phyloP scores from a whole-genome alignment of 2,113 vertebrate species.

The Ammodytes marinus region DNA sequence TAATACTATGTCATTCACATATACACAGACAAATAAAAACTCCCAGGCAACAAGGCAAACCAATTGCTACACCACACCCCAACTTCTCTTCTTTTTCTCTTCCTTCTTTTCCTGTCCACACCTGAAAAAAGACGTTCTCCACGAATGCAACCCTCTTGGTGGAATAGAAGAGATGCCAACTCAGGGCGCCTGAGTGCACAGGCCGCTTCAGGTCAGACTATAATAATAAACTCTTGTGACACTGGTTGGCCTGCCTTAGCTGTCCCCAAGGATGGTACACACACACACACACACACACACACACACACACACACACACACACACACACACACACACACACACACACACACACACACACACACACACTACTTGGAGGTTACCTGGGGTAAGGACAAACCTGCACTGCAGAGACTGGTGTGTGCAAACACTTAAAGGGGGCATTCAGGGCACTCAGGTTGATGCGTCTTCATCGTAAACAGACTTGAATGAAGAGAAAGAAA shows the following conservation, averaged over 20 bases:
- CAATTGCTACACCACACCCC: constrained; percentile 57
- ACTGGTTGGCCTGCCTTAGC: constrained; percentile 34
- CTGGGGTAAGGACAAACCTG: constrained; percentile 26
- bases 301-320: too few relatives aligned
- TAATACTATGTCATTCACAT: constrained; percentile 77
- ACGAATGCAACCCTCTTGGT: constrained; percentile 26
- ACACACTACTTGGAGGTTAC: constrained; percentile 54
- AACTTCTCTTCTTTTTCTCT: constrained; percentile 36
- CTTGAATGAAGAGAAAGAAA: constrained; percentile 17
- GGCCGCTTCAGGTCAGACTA: constrained; percentile 56
- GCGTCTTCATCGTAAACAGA: constrained; percentile 33
- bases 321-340: too few relatives aligned
- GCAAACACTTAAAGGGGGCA: constrained; percentile 39
- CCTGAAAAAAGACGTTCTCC: constrained; percentile 36
- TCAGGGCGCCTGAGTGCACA: constrained; percentile 68
- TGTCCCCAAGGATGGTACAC: constrained; percentile 45
- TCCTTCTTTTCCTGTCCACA: constrained; percentile 23
- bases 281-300: too few relatives aligned
- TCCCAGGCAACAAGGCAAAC: constrained; percentile 48
- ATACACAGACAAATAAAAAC: constrained; percentile 46
- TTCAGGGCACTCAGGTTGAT: constrained; percentile 62
- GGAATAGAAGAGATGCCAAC: constrained; percentile 49
- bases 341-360: constrained; percentile 14
- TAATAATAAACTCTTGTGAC: constrained; percentile 32
- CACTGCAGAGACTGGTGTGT: constrained; percentile 47